Percentiles rank a stretch among this genome's conserved stretches.
These are phyloP conservation scores for Phaenicophaeus curvirostris DNA, from an alignment of 2,797 vertebrate genomes.

Conservation along the genomic window DNA sequence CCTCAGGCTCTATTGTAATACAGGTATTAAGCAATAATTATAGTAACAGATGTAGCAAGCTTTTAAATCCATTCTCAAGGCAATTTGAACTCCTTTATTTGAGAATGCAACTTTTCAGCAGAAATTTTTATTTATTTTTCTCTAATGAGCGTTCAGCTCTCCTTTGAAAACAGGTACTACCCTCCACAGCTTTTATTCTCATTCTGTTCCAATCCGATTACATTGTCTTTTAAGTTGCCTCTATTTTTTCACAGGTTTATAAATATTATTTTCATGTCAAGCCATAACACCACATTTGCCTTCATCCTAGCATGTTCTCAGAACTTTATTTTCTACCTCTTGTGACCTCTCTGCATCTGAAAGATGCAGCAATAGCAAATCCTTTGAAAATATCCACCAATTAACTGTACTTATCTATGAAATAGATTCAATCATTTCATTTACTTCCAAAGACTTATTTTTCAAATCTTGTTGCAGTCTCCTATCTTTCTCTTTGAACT, in stretches of 20 bases:
- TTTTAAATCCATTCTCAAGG: background rate
- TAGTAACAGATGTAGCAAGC: background rate
- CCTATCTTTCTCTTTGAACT: background rate
- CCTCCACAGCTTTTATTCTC: background rate
- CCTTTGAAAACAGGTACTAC: background rate
- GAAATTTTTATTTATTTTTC: background rate
- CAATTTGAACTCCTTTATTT: background rate
- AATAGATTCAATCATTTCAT: background rate
- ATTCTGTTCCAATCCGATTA: background rate
- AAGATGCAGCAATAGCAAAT: background rate
- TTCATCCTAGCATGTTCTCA: background rate
- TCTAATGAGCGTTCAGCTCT: background rate
- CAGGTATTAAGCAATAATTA: constrained; percentile 27
- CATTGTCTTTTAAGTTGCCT: background rate
- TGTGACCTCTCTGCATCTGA: background rate
- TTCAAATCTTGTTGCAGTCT: constrained; percentile 12
- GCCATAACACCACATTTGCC: background rate
- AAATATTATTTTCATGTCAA: background rate
- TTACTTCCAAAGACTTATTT: background rate
- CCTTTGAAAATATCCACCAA: constrained; percentile 4
- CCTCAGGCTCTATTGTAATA: background rate
- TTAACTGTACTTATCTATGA: background rate
- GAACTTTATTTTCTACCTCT: background rate
- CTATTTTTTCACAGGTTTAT: background rate
- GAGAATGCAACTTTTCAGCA: background rate